These are phyloP conservation scores for Zosterops pallidus DNA, from an alignment of 2,113 vertebrate genomes.

Conservation along the genomic window DNA sequence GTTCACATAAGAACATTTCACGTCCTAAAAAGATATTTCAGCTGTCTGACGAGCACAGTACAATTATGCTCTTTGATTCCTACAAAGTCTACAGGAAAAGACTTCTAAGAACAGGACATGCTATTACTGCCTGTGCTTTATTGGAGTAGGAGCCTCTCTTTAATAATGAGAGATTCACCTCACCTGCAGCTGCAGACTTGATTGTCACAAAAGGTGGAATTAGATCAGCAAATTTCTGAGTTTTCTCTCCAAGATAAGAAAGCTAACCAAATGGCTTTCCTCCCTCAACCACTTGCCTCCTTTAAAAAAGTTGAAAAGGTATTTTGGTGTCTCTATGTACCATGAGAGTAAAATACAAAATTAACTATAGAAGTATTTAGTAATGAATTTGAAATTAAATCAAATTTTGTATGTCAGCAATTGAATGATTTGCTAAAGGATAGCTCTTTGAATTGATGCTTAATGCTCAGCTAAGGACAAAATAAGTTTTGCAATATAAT, in stretches of 20 bases:
- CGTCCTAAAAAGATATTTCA: not conserved
- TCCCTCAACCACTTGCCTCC: not conserved
- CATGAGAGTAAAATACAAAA: not conserved
- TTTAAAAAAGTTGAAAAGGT: not conserved
- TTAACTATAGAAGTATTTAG: not conserved
- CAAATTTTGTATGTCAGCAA: not conserved
- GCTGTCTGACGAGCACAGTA: not conserved
- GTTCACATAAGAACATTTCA: not conserved
- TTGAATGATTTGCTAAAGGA: slow-evolving; percentile 32
- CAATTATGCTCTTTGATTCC: not conserved
- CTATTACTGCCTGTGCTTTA: not conserved
- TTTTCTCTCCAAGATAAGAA: not conserved
- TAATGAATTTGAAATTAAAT: slow-evolving; percentile 46
- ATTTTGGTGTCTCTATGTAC: not conserved
- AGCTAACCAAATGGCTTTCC: not conserved
- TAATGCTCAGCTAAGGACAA: slow-evolving; percentile 61
- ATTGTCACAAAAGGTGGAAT: not conserved
- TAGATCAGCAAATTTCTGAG: not conserved
- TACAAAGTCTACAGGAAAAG: not conserved
- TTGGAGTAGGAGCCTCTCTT: not conserved
- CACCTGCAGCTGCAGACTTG: not conserved
- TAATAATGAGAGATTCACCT: not conserved
- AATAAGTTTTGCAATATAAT: slow-evolving; percentile 61
- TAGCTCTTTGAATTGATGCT: slow-evolving; percentile 10
- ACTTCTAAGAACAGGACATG: not conserved